Base-by-base conservation (phyloP, 2,888 invertebrate genomes). In the Timema cristinae region DNA sequence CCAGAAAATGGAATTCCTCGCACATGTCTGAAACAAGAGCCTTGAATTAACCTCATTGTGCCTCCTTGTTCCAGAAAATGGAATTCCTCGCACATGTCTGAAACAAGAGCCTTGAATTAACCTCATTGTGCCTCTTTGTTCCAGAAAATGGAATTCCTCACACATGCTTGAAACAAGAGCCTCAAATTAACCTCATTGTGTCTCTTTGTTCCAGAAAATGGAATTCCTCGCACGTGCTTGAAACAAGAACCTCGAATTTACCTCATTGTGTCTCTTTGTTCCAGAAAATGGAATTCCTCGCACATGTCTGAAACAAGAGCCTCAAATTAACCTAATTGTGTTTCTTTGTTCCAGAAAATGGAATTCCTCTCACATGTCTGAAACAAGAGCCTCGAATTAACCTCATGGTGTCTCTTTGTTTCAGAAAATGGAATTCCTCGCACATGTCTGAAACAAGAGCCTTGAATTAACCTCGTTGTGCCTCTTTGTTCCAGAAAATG, bases 1-100 rank as follows among this genome's bases (percentile, higher is more conserved):
- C 11, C 78, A 88, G 88, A 87, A 89, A 86, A 87, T 87, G 0
- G n/a, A n/a, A n/a, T n/a, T 32, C 32, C 32, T 32, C 32, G n/a
- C 32, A 32, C 32, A 32, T 32, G 32, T 4, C 4, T 32, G 32
- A 32, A 32, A 32, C 32, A 32, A 32, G 32, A 32, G 4, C 32
- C 32, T 4, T 32, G 32, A 32, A 32, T 32, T 32, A 2, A 72
- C 71, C 67, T 63, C 66, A 68, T 63, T 75, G 75, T 77, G 74
- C 52, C 15, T 13, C 13, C 6, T 63, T 59, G 15, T 81, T 81
- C 11, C 78, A 88, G 88, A 87, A 89, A 86, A 87, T 87, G 0
- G n/a, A n/a, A n/a, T n/a, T 32, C 32, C 32, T 32, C 32, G n/a
- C 32, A 32, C 32, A 32, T 32, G 32, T 4, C 4, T 32, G 32